Evolutionary conservation across 1,140 invertebrate species (phyloP).

Genomic region (Ostrea edulis): DNA sequence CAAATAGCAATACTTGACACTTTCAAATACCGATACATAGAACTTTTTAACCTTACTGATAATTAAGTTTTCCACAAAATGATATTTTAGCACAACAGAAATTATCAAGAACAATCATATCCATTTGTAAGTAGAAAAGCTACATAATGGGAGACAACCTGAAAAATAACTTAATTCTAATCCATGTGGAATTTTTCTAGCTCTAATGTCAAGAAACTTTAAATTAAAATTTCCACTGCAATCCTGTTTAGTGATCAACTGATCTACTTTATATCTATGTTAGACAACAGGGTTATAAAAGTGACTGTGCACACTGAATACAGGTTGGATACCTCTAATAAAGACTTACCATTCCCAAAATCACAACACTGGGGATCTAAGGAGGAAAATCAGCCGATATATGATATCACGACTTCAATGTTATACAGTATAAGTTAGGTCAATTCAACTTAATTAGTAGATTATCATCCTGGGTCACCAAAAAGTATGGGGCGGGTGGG

Average conservation of each 20-base stretch:
- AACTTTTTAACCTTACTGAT: too few relatives aligned
- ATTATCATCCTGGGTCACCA: too few relatives aligned
- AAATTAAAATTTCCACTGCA: background rate
- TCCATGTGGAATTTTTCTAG: background rate
- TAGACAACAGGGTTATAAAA: background rate
- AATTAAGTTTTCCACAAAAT: background rate
- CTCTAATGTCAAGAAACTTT: background rate
- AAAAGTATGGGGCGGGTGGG: too few relatives aligned
- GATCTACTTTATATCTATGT: slow-evolving; percentile 7
- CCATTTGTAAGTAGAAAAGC: background rate
- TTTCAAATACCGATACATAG: too few relatives aligned
- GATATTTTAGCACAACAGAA: background rate
- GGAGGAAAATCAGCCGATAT: background rate
- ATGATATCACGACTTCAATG: background rate
- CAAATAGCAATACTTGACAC: too few relatives aligned
- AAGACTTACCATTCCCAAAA: slow-evolving; percentile 41
- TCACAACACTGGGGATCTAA: slow-evolving; percentile 39
- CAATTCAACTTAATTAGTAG: too few relatives aligned
- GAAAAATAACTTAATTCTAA: background rate
- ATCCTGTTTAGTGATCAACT: background rate
- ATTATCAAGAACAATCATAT: background rate
- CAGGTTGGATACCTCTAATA: slow-evolving; percentile 22
- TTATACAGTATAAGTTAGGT: too few relatives aligned
- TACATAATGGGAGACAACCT: background rate
- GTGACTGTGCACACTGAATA: slow-evolving; percentile 16